A percentile compares a stretch with the other conserved stretches of the same genome.
Conservation (phyloP, 2,888 invertebrate genomes). For the Nephrotoma flavescens region DNA sequence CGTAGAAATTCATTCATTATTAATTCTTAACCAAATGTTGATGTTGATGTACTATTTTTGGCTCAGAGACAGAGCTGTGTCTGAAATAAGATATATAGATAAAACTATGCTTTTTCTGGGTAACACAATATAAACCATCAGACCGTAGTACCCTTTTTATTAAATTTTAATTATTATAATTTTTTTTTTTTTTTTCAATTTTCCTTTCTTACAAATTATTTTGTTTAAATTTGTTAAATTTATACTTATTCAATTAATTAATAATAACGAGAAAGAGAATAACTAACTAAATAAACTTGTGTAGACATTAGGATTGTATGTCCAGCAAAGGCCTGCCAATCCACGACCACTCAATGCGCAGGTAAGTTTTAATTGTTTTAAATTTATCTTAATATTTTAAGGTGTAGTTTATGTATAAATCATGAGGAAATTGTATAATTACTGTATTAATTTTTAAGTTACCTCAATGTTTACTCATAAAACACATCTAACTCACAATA, state of each 20-base stretch:
- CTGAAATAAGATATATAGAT: not conserved
- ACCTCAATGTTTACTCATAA: not conserved
- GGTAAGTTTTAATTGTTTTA: constrained; percentile 34
- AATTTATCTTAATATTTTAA: not conserved
- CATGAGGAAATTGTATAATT: not conserved
- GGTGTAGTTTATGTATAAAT: not conserved
- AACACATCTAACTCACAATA: not conserved
- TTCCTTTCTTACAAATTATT: not conserved
- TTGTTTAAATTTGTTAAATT: constrained; percentile 4
- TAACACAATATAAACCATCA: not conserved
- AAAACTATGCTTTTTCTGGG: not conserved
- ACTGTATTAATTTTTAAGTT: not conserved
- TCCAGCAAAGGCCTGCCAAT: constrained; percentile 60
- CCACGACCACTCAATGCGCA: constrained; percentile 59
- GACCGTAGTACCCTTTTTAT: not conserved
- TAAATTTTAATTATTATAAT: not conserved
- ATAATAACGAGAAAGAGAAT: constrained; percentile 10
- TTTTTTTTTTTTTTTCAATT: not conserved
- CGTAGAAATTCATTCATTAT: not conserved
- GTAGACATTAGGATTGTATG: constrained; percentile 65
- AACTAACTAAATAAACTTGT: constrained; percentile 17
- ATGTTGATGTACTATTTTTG: not conserved
- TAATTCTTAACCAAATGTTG: not conserved
- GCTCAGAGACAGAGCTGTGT: not conserved
- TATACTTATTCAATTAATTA: not conserved